Evolutionary conservation across 2,888 invertebrate genomes (phyloP), one percentile per base, ranked within the genome.

Genomic region (Acrobasis suavella): DNA sequence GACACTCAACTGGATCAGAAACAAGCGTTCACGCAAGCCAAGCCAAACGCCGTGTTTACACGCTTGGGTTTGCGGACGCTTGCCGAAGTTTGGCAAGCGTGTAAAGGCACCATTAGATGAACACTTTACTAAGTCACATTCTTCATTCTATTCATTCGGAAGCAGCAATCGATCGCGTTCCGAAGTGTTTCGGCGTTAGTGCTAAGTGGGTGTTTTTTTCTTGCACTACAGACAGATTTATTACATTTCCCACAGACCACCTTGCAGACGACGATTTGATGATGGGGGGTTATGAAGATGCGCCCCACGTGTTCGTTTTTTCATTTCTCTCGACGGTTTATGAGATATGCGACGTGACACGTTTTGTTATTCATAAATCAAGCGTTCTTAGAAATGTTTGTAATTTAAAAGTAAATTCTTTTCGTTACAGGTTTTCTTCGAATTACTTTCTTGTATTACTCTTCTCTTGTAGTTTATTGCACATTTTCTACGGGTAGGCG

Each of bases 231-330:
- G 72, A 70, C 70, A 73, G 74, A 77, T 78, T 77, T 76, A 77
- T 74, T 72, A 69, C 68, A 60, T 80, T 78, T 83, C 81, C 80
- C 78, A 67, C 64, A 74, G 82, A 81, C 82, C 83, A 83, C 82
- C 83, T 74, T 68, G 64, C 69, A 65, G 65, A 65, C 69, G 76
- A 76, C 74, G 72, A 71, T 72, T 65, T 69, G 69, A 68, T 79
- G 81, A 80, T 81, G 77, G 75, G 77, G 76, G 73, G 73, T 75
- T 64, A 76, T 72, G 65, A 64, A 73, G 72, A 72, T 62, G 68
- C 66, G 60, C 64, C 69, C 74, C 77, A 75, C 80, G 65, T 76
- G 73, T 75, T 58, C n/a, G 12, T 46, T 50, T 50, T 50, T 59
- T 50, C 32, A n/a, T 58, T n/a, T 22, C n/a, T 46, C 42, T 14